These are phyloP conservation scores for Iguana delicatissima DNA, from an alignment of 2,797 vertebrate species.

Conservation along the genomic window DNA sequence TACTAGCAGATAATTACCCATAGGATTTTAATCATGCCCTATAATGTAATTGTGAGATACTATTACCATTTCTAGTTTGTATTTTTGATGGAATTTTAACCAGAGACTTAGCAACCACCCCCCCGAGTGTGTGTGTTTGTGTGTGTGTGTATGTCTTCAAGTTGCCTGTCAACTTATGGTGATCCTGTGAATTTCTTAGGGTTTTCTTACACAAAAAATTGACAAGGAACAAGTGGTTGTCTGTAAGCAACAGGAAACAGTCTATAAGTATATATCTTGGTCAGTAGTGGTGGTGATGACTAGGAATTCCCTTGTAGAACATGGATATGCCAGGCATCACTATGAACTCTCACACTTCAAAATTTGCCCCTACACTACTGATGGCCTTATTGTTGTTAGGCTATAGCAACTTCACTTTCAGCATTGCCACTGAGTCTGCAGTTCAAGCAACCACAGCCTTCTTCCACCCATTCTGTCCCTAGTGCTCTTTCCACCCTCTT, in stretches of 20 bases:
- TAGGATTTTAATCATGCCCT: not conserved
- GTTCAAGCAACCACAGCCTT: not conserved
- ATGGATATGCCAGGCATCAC: not conserved
- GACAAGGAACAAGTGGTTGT: no score
- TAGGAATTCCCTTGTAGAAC: not conserved
- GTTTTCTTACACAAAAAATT: no score
- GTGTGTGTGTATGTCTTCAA: no score
- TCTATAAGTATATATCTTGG: no score
- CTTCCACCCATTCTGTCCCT: not conserved
- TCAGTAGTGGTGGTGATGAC: not conserved
- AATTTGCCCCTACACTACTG: not conserved
- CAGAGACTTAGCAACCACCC: not conserved
- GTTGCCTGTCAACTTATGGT: no score
- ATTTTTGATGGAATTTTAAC: not conserved
- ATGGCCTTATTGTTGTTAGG: not conserved
- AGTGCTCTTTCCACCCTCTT: not conserved
- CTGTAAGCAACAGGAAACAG: no score
- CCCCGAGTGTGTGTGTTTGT: not conserved
- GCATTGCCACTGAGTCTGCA: not conserved
- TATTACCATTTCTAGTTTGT: no score
- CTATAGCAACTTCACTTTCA: not conserved
- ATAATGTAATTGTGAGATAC: no score
- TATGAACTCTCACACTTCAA: not conserved
- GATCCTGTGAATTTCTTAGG: no score
- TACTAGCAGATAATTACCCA: not conserved